Conservation (phyloP, 2,797 vertebrate species). For the Tolypeutes matacus region DNA sequence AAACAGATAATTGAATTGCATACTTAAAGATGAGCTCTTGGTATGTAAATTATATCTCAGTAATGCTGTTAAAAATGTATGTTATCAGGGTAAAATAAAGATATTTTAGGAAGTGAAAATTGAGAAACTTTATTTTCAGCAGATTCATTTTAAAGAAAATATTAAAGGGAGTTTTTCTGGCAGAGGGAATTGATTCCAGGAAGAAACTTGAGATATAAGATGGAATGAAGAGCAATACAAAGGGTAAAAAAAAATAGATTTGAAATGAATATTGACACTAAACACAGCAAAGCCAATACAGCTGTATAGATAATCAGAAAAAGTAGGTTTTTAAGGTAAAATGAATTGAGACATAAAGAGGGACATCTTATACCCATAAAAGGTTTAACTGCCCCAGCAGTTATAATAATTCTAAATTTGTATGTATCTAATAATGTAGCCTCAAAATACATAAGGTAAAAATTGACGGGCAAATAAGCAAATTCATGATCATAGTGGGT, state of each 20-base stretch:
- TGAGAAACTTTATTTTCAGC: background rate
- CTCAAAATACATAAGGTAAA: background rate
- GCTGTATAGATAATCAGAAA: background rate
- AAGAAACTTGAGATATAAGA: background rate
- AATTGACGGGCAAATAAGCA: background rate
- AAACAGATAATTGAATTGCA: background rate
- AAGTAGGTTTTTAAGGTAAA: slow-evolving; percentile 20
- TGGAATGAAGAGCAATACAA: slow-evolving; percentile 8
- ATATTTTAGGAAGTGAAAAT: background rate
- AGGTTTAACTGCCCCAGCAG: background rate
- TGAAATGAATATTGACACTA: background rate
- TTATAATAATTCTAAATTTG: background rate
- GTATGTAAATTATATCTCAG: background rate
- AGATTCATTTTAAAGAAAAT: slow-evolving; percentile 25
- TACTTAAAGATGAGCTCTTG: background rate
- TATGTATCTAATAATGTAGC: background rate
- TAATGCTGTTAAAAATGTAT: background rate
- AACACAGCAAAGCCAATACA: background rate
- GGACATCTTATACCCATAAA: background rate
- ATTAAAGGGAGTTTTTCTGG: background rate
- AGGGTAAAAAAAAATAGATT: background rate
- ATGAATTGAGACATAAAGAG: background rate
- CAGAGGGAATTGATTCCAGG: background rate
- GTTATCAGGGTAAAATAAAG: background rate
- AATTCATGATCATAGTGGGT: background rate